These are phyloP conservation scores for zebrafish (Danio rerio) DNA, from an alignment of 2,113 vertebrate species.

Conservation along the genomic window GRCz12tu NC_133176.1:26746001-26746500, in stretches of 20 bases:
- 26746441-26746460: slow-evolving; percentile 8
- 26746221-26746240: neutral
- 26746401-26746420: slow-evolving; percentile 9
- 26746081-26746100: too few relatives aligned
- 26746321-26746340: slow-evolving; percentile 3
- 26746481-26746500: slow-evolving; percentile 7
- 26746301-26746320: slow-evolving; percentile 16
- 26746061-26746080: too few relatives aligned
- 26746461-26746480: neutral
- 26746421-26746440: neutral
- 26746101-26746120: too few relatives aligned
- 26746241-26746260: neutral
- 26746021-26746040: too few relatives aligned
- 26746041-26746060: too few relatives aligned
- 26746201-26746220: neutral
- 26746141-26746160: too few relatives aligned
- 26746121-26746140: too few relatives aligned
- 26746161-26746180: neutral
- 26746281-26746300: neutral
- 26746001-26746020: too few relatives aligned
- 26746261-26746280: neutral
- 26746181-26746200: neutral
- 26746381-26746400: slow-evolving; percentile 27
- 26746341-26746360: neutral
- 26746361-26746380: neutral